Evolutionary conservation across 1,140 invertebrate genomes (phyloP).

Genomic region (Callitettix versicolor): DNA sequence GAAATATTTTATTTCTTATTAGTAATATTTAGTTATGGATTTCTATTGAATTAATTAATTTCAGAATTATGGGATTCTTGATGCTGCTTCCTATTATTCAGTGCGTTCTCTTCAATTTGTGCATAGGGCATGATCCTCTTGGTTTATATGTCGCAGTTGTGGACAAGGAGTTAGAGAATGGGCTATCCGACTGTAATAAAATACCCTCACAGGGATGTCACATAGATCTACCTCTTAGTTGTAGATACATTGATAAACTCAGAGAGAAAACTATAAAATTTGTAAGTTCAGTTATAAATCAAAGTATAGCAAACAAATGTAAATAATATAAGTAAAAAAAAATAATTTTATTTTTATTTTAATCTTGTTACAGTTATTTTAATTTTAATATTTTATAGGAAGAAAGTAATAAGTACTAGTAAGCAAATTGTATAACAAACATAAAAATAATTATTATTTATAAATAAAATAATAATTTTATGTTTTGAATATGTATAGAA

Average conservation of each 20-base stretch:
- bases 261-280: slow-evolving; percentile 35
- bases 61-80: slow-evolving; percentile 43
- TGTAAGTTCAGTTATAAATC: slow-evolving; percentile 16
- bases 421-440: too few species aligned
- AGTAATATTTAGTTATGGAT: too few species aligned
- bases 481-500: too few species aligned
- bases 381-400: too few species aligned
- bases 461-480: too few species aligned
- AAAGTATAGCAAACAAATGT: too few species aligned
- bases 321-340: too few species aligned
- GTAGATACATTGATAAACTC: slow-evolving; percentile 59
- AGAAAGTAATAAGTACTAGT: too few species aligned
- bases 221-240: slow-evolving; percentile 51
- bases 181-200: slow-evolving; percentile 25
- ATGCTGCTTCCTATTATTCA: slow-evolving; percentile 49
- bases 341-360: too few species aligned
- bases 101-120: slow-evolving; percentile 46
- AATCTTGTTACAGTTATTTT: neutral
- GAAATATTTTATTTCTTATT: too few species aligned
- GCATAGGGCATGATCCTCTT: slow-evolving; percentile 47
- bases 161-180: slow-evolving; percentile 34
- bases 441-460: too few species aligned
- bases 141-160: slow-evolving; percentile 44
- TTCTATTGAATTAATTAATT: slow-evolving; percentile 20
- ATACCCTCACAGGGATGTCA: slow-evolving; percentile 46